Base-by-base conservation (phyloP, 2,797 vertebrate genomes). In the Sciurus carolinensis region DNA sequence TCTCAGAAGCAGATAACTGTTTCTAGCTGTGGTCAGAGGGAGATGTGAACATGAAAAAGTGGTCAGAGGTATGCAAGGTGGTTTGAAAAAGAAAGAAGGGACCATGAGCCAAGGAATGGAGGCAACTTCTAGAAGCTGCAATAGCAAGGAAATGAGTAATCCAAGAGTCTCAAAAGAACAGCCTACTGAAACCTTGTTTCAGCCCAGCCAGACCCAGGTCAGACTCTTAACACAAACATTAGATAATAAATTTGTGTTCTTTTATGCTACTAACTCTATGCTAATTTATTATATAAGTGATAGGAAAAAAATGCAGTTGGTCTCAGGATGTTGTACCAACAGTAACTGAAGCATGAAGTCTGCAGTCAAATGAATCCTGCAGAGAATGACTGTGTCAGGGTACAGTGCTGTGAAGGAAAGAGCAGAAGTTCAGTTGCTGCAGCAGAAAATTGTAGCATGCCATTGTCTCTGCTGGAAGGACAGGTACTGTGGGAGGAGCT, bases 311-410 rank as follows among this genome's bases (percentile, higher is more conserved):
- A 50, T 2, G 30, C 3, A 30, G n/a, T 22, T 36, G 7, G 10
- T 62, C 22, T 72, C 18, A n/a, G 33, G 44, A 39, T 42, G 91
- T 59, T 39, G 24, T 17, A 36, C 11, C 36, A 30, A 11, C 0
- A 15, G 2, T 0, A 64, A n/a, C 30, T 24, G 20, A 59, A 77
- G 47, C 52, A 10, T 5, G 2, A 66, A 33, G 42, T 13, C 71
- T 33, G 57, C 4, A 14, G 69, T 39, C 2, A 2, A 1, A 18
- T 33, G 28, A 39, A n/a, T n/a, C 22, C 39, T 39, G 0, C 47
- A 26, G 39, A 5, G 36, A 52, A 85, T 1, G 18, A 44, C 13
- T 14, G 3, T 39, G 39, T 44, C 22, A 30, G 77, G 10, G 2
- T 0, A 50, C 12, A 50, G 47, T 1, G 10, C 47, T 50, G 17